Percentiles rank a stretch among this genome's conserved stretches.
These are phyloP conservation scores for Symphodus melops DNA, from an alignment of 2,113 vertebrate genomes.

Conservation along the genomic window DNA sequence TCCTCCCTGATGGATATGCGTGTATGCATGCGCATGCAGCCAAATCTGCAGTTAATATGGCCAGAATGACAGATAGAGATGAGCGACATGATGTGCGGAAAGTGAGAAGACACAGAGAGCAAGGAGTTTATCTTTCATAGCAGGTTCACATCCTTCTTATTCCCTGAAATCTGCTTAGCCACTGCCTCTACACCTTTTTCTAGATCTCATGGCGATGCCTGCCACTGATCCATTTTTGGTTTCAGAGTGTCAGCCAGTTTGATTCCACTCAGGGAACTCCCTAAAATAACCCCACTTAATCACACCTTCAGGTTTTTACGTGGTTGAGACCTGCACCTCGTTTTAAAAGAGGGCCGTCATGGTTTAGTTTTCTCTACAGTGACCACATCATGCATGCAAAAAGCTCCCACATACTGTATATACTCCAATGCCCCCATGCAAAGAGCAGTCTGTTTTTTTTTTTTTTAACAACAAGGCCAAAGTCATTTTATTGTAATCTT, in stretches of 20 bases:
- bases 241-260: neutral
- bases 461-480: too few relatives aligned
- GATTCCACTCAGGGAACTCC: neutral
- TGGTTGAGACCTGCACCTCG: too few relatives aligned
- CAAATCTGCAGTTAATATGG: slow-evolving; percentile 37
- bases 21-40: neutral
- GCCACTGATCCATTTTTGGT: slow-evolving; percentile 17
- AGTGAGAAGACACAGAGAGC: slow-evolving; percentile 4
- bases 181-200: slow-evolving; percentile 16
- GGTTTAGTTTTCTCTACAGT: too few relatives aligned
- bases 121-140: slow-evolving; percentile 11
- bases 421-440: too few relatives aligned
- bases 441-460: too few relatives aligned
- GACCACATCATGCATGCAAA: too few relatives aligned
- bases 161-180: slow-evolving; percentile 35
- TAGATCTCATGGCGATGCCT: slow-evolving; percentile 8
- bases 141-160: slow-evolving; percentile 12
- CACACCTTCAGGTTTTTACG: neutral
- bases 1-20: slow-evolving; percentile 1
- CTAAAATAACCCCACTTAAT: neutral
- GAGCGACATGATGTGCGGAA: slow-evolving; percentile 14
- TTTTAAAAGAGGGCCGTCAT: too few relatives aligned
- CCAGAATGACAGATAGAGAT: slow-evolving; percentile 18
- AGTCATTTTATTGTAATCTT: too few relatives aligned
- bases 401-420: too few relatives aligned